Evolutionary conservation across 2,888 invertebrate species (phyloP).

Genomic region (Anthophora plumipes): DNA sequence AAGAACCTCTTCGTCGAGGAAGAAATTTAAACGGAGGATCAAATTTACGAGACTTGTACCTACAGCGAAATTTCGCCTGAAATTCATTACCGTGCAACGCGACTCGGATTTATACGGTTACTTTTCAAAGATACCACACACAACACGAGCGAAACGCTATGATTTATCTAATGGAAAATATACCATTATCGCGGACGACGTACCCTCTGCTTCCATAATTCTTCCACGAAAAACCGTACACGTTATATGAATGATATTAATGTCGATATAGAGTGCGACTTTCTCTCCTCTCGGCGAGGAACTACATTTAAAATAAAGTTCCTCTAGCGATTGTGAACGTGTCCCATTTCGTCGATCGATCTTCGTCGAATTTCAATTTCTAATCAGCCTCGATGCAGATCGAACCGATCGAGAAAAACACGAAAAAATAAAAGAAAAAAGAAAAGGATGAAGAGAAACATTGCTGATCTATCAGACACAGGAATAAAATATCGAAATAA

Average conservation of each 20-base stretch:
- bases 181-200: background rate
- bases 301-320: background rate
- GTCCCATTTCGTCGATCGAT: background rate
- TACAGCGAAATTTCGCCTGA: conserved; percentile 15
- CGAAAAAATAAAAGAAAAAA: background rate
- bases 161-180: conserved; percentile 44
- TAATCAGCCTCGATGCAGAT: background rate
- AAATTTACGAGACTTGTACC: background rate
- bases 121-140: background rate
- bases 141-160: conserved; percentile 1
- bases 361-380: background rate
- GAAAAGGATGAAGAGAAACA: background rate
- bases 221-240: background rate
- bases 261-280: background rate
- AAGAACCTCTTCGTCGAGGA: too few species aligned
- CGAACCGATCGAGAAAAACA: background rate
- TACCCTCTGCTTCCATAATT: background rate
- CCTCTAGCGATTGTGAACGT: too few species aligned
- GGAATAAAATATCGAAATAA: conserved; percentile 8
- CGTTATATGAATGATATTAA: background rate
- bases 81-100: conserved; percentile 15
- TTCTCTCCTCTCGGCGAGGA: background rate
- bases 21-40: too few species aligned
- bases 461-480: background rate
- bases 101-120: conserved; percentile 14